Evolutionary conservation across 2,888 invertebrate species (phyloP).

Genomic region (Ashinkailepas kermadecensis): DNA sequence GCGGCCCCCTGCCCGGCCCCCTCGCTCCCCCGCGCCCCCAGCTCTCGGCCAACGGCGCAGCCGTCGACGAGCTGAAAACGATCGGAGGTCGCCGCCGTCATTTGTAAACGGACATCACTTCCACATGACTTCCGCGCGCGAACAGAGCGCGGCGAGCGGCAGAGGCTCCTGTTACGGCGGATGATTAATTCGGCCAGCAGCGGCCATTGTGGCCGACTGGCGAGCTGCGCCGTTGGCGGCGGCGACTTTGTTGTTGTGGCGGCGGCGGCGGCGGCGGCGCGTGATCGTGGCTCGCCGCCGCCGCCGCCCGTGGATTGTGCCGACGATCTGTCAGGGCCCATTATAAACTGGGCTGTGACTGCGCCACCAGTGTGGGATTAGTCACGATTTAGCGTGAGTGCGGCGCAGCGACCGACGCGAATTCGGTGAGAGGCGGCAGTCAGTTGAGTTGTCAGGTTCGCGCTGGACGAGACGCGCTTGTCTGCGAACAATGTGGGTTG

Average conservation of each 20-base stretch:
- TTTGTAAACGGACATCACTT: slow-evolving; percentile 19
- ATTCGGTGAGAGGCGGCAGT: no score
- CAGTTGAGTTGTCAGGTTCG: no score
- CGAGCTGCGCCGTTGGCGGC: not conserved
- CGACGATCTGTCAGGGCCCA: not conserved
- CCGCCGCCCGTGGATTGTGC: not conserved
- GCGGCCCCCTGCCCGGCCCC: slow-evolving; percentile 31
- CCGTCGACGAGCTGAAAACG: not conserved
- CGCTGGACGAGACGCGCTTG: no score
- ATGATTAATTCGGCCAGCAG: slow-evolving; percentile 14
- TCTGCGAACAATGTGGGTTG: no score
- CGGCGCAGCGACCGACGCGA: no score
- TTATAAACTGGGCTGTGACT: slow-evolving; percentile 17
- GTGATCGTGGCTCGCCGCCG: not conserved
- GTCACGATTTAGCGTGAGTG: not conserved
- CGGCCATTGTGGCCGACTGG: not conserved
- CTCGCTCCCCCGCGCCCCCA: slow-evolving; percentile 27
- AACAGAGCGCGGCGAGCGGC: slow-evolving; percentile 5
- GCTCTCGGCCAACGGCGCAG: slow-evolving; percentile 23
- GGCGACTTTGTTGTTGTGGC: not conserved
- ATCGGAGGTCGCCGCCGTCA: not conserved
- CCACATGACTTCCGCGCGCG: slow-evolving; percentile 3
- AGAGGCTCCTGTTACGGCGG: not conserved
- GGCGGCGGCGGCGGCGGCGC: not conserved
- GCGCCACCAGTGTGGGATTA: not conserved